Evolutionary conservation across 1,140 invertebrate genomes (phyloP).

Genomic region (Stenopsyche tienmushanensis): DNA sequence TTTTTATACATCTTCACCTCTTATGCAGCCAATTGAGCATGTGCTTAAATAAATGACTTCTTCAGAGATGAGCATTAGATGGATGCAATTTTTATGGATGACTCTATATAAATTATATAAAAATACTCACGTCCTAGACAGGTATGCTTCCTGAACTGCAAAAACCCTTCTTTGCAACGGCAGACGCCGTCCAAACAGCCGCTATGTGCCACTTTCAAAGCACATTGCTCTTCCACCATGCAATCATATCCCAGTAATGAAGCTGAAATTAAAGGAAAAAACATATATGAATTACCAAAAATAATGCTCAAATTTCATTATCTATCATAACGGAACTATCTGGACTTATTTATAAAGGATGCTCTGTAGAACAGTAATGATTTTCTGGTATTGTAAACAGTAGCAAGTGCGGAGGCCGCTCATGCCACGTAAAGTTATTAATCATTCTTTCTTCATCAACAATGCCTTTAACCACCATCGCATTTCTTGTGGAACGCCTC

Average conservation of each 20-base stretch:
- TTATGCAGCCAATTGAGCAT: too few species aligned
- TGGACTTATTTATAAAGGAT: too few species aligned
- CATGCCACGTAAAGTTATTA: neutral
- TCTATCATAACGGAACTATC: too few species aligned
- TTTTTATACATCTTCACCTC: too few species aligned
- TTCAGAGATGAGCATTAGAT: too few species aligned
- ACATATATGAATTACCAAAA: neutral
- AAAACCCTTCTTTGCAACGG: constrained; percentile 75
- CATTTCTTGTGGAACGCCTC: neutral
- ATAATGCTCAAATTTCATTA: neutral
- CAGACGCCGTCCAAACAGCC: constrained; percentile 72
- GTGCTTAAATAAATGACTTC: too few species aligned
- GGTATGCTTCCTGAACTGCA: constrained; percentile 83
- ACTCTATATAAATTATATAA: too few species aligned
- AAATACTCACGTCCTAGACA: constrained; percentile 82
- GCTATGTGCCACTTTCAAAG: constrained; percentile 77
- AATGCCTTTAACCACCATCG: neutral
- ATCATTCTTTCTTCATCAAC: neutral
- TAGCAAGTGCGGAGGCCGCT: neutral
- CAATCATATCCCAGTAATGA: constrained; percentile 76
- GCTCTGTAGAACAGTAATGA: neutral
- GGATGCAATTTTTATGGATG: too few species aligned
- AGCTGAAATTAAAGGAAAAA: constrained; percentile 57
- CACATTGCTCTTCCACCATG: constrained; percentile 71
- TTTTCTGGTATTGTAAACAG: neutral